Base-by-base conservation (phyloP, 2,888 invertebrate species). In the Conus canariensis region DNA sequence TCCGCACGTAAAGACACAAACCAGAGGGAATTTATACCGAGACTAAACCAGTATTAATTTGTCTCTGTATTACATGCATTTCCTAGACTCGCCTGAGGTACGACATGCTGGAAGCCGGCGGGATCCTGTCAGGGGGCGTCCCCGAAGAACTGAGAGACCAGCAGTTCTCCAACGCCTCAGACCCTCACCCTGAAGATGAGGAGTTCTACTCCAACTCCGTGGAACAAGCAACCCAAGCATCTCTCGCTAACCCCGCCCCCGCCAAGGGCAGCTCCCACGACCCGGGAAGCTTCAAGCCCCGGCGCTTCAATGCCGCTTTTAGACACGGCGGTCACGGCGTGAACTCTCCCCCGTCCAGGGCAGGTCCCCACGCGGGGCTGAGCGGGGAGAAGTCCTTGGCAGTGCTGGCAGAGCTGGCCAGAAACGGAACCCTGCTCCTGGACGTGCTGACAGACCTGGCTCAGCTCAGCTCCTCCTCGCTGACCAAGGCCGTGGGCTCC, bases 371-470 rank as follows among this genome's bases (percentile, higher is more conserved):
- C 6, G 6, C 6, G 22, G 45, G 45, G 25, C 25, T 7, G 56
- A 58, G 22, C 82, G 25, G 30, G 12, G 85, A 70, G 25, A 85
- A 89, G 9, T 88, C 85, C 25, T 74, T 91, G 10, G 74, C 25
- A 58, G 86, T 85, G 45, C 80, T 91, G 88, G 90, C 85, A n/a
- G 86, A 91, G 45, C 87, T 90, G 70, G 85, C 90, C 12, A 91
- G 83, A 77, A 90, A 89, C 92, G 94, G 90, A 70, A 92, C 77
- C 25, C 93, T 25, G 82, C 93, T 85, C 56, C 88, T 91, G 10
- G 94, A 94, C 90, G 90, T 94, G 6, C 88, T 94, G 85, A 94
- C 94, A 0, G 94, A 94, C 45, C 90, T 95, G 64, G 94, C 94
- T 3, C 92, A 94, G 88, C 91, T 93, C 70, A 94, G 93, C 87